Evolutionary conservation across 2,113 vertebrate species (phyloP).

Genomic region (Syngnathoides biaculeatus): DNA sequence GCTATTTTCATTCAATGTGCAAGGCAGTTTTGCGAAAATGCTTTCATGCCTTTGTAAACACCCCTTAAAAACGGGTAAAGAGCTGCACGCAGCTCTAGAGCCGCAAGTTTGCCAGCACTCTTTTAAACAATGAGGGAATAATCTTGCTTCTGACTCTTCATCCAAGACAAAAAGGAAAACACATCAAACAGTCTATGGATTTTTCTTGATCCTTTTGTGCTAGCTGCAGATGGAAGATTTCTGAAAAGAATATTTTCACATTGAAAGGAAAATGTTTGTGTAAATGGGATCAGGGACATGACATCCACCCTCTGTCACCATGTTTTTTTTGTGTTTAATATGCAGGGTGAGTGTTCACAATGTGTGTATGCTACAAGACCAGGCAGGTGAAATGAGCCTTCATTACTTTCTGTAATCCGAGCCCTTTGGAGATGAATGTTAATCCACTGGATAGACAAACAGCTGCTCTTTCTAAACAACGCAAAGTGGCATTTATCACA

Average conservation of each 20-base stretch:
- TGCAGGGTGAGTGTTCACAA: conserved; percentile 10
- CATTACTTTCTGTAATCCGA: conserved; percentile 19
- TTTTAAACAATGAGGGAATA: neutral
- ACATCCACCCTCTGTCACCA: conserved; percentile 6
- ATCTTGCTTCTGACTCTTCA: conserved; percentile 14
- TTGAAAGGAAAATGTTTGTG: conserved; percentile 20
- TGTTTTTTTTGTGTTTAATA: conserved; percentile 21
- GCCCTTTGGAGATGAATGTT: conserved; percentile 16
- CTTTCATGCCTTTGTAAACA: too few species aligned
- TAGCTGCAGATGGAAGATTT: conserved; percentile 14
- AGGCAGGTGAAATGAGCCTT: conserved; percentile 30
- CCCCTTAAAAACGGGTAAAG: too few species aligned
- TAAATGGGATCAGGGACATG: conserved; percentile 7
- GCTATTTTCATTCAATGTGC: too few species aligned
- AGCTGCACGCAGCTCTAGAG: too few species aligned
- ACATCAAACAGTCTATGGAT: conserved; percentile 7
- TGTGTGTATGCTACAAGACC: conserved; percentile 36
- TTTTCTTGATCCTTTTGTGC: conserved; percentile 5
- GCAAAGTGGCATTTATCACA: conserved; percentile 25
- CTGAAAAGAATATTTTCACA: conserved; percentile 15
- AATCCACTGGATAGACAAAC: conserved; percentile 23
- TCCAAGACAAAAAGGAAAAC: neutral
- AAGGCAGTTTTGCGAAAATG: too few species aligned
- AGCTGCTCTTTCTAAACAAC: conserved; percentile 32
- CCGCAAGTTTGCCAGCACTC: too few species aligned